Base-by-base conservation (phyloP, 2,888 invertebrate genomes). In the Agonopterix alstromeriana region DNA sequence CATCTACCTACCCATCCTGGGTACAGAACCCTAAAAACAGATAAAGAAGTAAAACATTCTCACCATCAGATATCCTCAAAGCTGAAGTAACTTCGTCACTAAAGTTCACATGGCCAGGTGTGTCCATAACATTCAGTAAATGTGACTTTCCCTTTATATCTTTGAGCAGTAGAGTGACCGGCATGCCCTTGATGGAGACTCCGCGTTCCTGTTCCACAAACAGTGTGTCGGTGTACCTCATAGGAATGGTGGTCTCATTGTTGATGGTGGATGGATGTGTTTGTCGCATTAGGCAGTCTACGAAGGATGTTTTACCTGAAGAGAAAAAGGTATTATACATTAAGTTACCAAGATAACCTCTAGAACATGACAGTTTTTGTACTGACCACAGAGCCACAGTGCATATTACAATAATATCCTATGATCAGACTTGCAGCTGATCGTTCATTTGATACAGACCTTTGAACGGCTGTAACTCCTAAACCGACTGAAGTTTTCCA, bases 11-110 rank as follows among this genome's bases (percentile, higher is more conserved):
- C n/a, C n/a, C n/a, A n/a, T n/a, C n/a, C n/a, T n/a, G n/a, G n/a
- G n/a, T n/a, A n/a, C n/a, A n/a, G 3, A 27, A 27, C 2, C 3
- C 3, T 27, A 27, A 27, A 17, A 17, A 17, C 3, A 43, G 7
- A 5, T 27, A 7, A 27, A 27, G 3, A 27, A 27, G 27, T 27
- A 7, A 27, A 27, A 27, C n/a, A 9, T 38, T 53, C 70, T 69
- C 62, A 88, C 92, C 92, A 73, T 94, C 94, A 45, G 93, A 93
- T 58, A 98, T 90, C 53, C 99, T 92, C 89, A 98, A 95, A 0
- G 98, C 97, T 3, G 99, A 98, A 0, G 99, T 98, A 2, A 97
- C 98, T 87, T 99, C 99, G 85, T 99, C 99, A 35, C 98, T 98
- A 78, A 99, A 99, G 78, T 99, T 99, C 0, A 99, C 99, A 88